Evolutionary conservation across 2,113 vertebrate genomes (phyloP), one percentile per base, ranked within the genome.

Genomic region (Pseudois nayaur): DNA sequence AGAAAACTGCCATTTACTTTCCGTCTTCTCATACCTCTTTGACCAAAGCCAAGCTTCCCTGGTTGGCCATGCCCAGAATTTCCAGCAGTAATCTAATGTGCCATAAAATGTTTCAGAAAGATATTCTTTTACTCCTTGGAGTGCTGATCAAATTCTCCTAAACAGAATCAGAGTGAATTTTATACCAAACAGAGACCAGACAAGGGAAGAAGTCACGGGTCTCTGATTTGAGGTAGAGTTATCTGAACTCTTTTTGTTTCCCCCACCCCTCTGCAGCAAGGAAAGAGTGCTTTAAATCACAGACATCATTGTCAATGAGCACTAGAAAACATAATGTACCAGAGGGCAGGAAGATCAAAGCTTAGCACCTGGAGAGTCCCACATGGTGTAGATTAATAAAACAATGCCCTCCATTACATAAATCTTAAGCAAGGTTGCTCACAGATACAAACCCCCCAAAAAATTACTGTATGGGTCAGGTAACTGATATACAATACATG

Each of bases 311-410:
- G 98, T 98, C 98, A 98, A 98, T 98, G 98, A 98, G 98, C 96
- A 98, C 97, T 98, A 98, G 98, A 98, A 98, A 98, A 96, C 97
- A 94, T 97, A 98, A 98, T 98, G 98, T 96, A 78, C 96, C 93
- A 88, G 98, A 98, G 97, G 98, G 94, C 97, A 98, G 95, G 91
- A 83, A 98, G 98, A 99, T 99, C 99, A 99, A 99, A 99, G 98
- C 98, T 98, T 99, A 98, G 97, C 99, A 99, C 99, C 98, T 99
- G 98, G 97, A 98, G 97, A 98, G 98, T 97, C 97, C 98, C 99
- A 99, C 98, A 98, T 98, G 98, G 97, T 97, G 98, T 96, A 95
- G 94, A 98, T 99, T 99, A 99, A 99, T 98, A 98, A 98, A 98
- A 98, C 98, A 98, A 99, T 98, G 98, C 96, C 95, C 48, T 98